Evolutionary conservation across 2,888 invertebrate genomes (phyloP).

Genomic region (Acrobasis suavella): DNA sequence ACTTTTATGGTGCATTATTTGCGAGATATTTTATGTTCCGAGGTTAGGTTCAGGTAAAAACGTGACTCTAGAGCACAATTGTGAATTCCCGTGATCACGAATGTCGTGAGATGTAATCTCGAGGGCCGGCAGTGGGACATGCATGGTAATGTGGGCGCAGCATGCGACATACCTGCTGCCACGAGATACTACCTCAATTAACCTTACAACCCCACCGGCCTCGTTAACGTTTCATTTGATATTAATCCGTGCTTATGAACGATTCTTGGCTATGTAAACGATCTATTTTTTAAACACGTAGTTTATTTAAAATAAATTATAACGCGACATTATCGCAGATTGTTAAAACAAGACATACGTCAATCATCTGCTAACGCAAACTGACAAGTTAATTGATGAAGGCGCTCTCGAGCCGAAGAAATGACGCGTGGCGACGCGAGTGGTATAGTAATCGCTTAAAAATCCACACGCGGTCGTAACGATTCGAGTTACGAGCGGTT

Average conservation of each 20-base stretch:
- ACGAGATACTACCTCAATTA: constrained; percentile 52
- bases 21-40: constrained; percentile 51
- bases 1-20: constrained; percentile 63
- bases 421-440: constrained; percentile 50
- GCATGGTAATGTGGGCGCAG: constrained; percentile 51
- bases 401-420: constrained; percentile 39
- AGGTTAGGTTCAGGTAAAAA: constrained; percentile 57
- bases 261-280: not conserved
- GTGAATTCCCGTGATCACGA: constrained; percentile 68
- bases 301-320: not conserved
- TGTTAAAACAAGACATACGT: constrained; percentile 33
- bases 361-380: constrained; percentile 38
- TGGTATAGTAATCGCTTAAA: constrained; percentile 58
- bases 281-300: constrained; percentile 7
- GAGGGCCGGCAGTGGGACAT: constrained; percentile 45
- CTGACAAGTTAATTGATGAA: constrained; percentile 50
- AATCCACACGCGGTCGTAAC: constrained; percentile 70
- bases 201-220: constrained; percentile 57
- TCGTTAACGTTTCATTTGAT: constrained; percentile 39
- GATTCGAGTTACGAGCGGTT: constrained; percentile 73
- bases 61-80: constrained; percentile 63
- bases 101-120: constrained; percentile 58
- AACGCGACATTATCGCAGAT: constrained; percentile 6
- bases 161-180: constrained; percentile 27
- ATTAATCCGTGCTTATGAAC: not conserved